Percentiles rank a stretch among this genome's conserved stretches.
Conservation (phyloP, 2,797 vertebrate genomes). For the Acrossocheilus fasciatus region DNA sequence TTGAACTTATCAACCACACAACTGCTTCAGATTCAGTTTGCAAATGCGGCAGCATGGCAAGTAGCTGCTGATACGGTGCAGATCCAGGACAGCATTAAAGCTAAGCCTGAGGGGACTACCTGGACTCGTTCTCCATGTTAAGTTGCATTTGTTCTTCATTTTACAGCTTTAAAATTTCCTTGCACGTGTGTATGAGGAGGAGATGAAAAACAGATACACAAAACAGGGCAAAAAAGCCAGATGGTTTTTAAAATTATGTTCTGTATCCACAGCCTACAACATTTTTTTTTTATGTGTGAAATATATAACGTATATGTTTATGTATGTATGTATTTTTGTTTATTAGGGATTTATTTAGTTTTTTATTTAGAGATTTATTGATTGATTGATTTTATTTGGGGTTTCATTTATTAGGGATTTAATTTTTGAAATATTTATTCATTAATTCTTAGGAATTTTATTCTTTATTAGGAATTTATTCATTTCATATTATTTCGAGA, state of each 20-base stretch:
- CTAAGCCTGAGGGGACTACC: slow-evolving; percentile 31
- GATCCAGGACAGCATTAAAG: slow-evolving; percentile 35
- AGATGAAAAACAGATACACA: slow-evolving; percentile 12
- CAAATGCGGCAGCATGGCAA: slow-evolving; percentile 16
- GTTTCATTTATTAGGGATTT: too few relatives aligned
- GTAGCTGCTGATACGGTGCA: slow-evolving; percentile 12
- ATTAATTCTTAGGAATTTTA: not conserved
- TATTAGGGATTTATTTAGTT: too few relatives aligned
- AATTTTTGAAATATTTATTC: not conserved
- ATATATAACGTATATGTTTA: not conserved
- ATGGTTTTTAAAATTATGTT: not conserved
- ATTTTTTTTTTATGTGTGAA: not conserved
- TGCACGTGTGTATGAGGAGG: not conserved
- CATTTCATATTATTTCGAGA: not conserved
- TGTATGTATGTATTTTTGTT: not conserved
- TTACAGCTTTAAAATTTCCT: slow-evolving; percentile 9
- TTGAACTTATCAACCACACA: slow-evolving; percentile 32
- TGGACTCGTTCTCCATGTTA: slow-evolving; percentile 31
- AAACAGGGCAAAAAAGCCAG: not conserved
- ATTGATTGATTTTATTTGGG: too few relatives aligned
- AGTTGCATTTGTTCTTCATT: slow-evolving; percentile 44
- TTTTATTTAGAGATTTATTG: too few relatives aligned
- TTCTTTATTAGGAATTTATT: not conserved
- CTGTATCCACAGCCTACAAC: slow-evolving; percentile 14
- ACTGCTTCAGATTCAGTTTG: slow-evolving; percentile 27